Evolutionary conservation across 37 sponge, comb jelly and placozoan genomes (phyloP).

Genomic region (Diacarnus erythraeanus): DNA sequence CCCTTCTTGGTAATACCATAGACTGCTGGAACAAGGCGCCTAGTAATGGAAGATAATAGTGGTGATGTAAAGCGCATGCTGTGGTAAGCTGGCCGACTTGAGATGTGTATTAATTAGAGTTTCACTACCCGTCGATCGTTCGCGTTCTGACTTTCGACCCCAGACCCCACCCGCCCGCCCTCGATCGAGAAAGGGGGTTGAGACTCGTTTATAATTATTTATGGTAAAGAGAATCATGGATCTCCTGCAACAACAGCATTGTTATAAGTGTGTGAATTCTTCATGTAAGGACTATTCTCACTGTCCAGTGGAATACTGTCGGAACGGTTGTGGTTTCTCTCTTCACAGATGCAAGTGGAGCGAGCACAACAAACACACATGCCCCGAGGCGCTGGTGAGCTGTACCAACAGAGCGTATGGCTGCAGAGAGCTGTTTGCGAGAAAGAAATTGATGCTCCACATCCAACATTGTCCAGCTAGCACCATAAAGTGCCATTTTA

Average conservation of each 20-base stretch:
- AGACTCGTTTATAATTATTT: no score
- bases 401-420: constrained; percentile 56
- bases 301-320: constrained; percentile 49
- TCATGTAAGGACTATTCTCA: background rate
- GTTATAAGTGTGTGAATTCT: constrained; percentile 1
- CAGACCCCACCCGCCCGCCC: background rate
- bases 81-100: background rate
- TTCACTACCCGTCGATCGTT: background rate
- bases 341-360: constrained; percentile 56
- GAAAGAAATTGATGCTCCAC: constrained; percentile 28
- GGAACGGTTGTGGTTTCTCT: constrained; percentile 38
- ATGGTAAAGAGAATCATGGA: no score
- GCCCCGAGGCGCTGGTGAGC: constrained; percentile 25
- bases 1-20: constrained; percentile 18
- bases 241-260: constrained; percentile 14
- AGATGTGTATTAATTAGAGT: no score
- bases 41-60: background rate
- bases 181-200: no score
- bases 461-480: constrained; percentile 68
- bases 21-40: constrained; percentile 15
- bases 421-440: constrained; percentile 18
- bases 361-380: constrained; percentile 44
- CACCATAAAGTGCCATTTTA: constrained; percentile 29
- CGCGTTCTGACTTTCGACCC: background rate
- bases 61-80: background rate